A percentile compares a stretch with the other conserved stretches of the same genome.
Evolutionary conservation across 2,797 vertebrate genomes (phyloP).

Genomic region (Stomatorhinus walkeri): DNA sequence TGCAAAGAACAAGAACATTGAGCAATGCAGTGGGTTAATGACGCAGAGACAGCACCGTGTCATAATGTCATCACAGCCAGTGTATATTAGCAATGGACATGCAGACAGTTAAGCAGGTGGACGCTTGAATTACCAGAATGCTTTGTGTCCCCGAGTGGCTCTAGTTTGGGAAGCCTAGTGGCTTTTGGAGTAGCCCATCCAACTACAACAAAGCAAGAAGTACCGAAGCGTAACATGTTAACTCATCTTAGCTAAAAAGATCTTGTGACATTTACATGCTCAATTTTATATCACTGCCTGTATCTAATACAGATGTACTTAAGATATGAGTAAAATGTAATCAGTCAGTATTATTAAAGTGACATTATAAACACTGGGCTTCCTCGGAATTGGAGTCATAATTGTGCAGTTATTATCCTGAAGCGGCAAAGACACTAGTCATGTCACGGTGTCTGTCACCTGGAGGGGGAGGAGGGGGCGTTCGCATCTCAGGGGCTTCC

Average conservation of each 20-base stretch:
- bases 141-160: constrained; percentile 80
- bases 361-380: constrained; percentile 1
- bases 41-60: not conserved
- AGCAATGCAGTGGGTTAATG: not conserved
- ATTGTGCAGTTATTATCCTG: not conserved
- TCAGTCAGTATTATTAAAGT: not conserved
- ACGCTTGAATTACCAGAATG: constrained; percentile 77
- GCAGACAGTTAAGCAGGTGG: not conserved
- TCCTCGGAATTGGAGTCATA: not conserved
- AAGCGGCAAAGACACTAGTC: not conserved
- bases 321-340: not conserved
- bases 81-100: constrained; percentile 21
- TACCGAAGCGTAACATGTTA: not conserved
- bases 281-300: not conserved
- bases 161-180: constrained; percentile 88
- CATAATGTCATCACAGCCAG: not conserved
- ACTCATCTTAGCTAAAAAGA: not conserved
- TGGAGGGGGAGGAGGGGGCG: constrained; percentile 63
- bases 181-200: constrained; percentile 92
- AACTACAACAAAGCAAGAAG: constrained; percentile 63
- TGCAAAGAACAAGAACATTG: not conserved
- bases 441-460: constrained; percentile 52
- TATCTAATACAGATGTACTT: not conserved
- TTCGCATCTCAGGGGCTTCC: constrained; percentile 58
- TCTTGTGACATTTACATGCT: not conserved